These are phyloP conservation scores for Pipa parva DNA, from an alignment of 2,113 vertebrate genomes.

Conservation along the genomic window DNA sequence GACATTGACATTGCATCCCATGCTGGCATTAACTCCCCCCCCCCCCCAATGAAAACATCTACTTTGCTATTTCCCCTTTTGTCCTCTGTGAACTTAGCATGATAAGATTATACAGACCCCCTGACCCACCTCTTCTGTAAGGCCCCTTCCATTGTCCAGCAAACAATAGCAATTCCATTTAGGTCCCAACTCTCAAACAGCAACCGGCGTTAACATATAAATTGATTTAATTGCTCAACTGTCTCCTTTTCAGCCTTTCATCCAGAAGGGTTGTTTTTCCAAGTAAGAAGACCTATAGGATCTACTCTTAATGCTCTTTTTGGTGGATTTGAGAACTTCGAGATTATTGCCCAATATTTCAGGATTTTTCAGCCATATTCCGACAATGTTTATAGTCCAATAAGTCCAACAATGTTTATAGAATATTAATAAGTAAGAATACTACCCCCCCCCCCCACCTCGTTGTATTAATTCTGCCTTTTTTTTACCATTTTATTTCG, in stretches of 20 bases:
- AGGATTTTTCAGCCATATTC: not conserved
- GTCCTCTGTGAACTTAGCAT: not conserved
- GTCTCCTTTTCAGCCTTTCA: no score
- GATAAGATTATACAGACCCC: slow-evolving; percentile 12
- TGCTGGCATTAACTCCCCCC: not conserved
- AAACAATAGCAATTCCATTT: slow-evolving; percentile 23
- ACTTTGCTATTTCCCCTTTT: not conserved
- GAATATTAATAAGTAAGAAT: no score
- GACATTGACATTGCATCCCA: slow-evolving; percentile 29
- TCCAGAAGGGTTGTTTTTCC: no score
- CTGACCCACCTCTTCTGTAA: not conserved
- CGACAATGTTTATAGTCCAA: no score
- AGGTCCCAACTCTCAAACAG: not conserved
- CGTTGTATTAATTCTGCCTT: no score
- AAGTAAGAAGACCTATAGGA: not conserved
- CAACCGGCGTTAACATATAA: slow-evolving; percentile 12
- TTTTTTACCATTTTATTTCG: no score
- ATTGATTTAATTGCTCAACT: slow-evolving; percentile 20
- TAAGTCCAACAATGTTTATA: no score
- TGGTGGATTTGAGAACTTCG: no score
- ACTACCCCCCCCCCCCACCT: no score
- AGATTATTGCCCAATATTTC: not conserved
- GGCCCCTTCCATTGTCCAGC: not conserved
- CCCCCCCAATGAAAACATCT: not conserved
- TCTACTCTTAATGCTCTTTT: not conserved